Base-by-base conservation (phyloP, 2,888 invertebrate species). In the Zonitis immaculata region DNA sequence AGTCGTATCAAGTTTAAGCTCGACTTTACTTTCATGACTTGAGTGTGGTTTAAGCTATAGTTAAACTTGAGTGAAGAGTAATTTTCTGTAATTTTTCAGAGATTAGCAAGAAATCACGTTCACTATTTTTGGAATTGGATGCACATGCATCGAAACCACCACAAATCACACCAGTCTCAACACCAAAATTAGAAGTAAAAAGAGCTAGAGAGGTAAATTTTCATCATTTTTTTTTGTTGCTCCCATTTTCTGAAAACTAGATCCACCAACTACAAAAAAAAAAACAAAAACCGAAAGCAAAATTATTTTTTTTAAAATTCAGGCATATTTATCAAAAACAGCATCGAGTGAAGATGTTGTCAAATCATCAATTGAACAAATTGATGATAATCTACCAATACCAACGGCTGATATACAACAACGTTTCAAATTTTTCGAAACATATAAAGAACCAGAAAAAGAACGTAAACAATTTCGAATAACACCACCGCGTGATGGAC, bases 391-490 rank as follows among this genome's bases (percentile, higher is more conserved):
- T 65, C 83, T 91, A 18, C 82, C 83, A 68, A 85, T 91, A 52
- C 83, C 88, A 76, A 91, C 91, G 0, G 85, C 88, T 0, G 91
- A 92, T 74, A 86, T 94, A 64, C 85, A 89, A 51, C 86, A 89
- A 72, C 83, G 90, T 67, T 95, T 93, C 81, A 88, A 89, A 77
- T 94, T 93, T 81, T 94, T 94, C 78, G 93, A 93, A 81, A 87
- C 87, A 0, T 93, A 89, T 80, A 83, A 82, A 68, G 88, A 89
- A 46, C 85, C 87, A 63, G 82, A 82, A 64, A 78, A 80, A 68
- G 77, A 81, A 61, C 81, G 84, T 66, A 88, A 85, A 75, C 81
- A 84, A 73, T 93, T 93, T 79, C 83, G 92, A 65, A 91, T 93
- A 77, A 93, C 93, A 32, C 93, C 94, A 56, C 93, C 94, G 1